phyloP scores from a whole-genome alignment of 1,140 invertebrate species.

The Platyscapa corneri region DNA sequence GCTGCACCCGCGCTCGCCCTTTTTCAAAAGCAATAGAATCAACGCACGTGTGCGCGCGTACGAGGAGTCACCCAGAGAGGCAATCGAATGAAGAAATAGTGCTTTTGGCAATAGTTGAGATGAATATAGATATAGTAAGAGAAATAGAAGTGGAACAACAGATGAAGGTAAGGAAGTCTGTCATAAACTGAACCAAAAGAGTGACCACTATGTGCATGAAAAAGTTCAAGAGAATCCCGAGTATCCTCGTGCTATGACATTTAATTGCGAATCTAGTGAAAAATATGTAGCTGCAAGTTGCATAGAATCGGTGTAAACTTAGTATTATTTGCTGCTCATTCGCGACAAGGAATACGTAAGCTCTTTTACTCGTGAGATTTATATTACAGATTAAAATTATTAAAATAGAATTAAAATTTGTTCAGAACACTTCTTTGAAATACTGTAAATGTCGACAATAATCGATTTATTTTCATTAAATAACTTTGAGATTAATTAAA shows the following conservation, averaged over 20 bases:
- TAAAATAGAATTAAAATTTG: too few species aligned
- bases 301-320: too few species aligned
- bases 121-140: not conserved
- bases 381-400: too few species aligned
- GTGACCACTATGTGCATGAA: not conserved
- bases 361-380: too few species aligned
- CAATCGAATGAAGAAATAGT: not conserved
- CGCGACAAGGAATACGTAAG: too few species aligned
- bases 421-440: too few species aligned
- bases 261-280: not conserved
- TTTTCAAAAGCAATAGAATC: not conserved
- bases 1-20: not conserved
- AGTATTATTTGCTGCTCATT: too few species aligned
- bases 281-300: too few species aligned
- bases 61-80: not conserved
- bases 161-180: not conserved
- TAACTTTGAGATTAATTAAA: not conserved
- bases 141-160: too few species aligned
- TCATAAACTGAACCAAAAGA: not conserved
- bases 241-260: not conserved
- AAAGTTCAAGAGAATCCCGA: not conserved
- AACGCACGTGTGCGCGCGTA: not conserved
- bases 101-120: not conserved
- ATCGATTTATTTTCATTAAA: too few species aligned
- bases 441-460: too few species aligned